Percentiles rank a stretch among this genome's conserved stretches.
Conservation (phyloP, 1,140 invertebrate species). For the Halictus rubicundus region DNA sequence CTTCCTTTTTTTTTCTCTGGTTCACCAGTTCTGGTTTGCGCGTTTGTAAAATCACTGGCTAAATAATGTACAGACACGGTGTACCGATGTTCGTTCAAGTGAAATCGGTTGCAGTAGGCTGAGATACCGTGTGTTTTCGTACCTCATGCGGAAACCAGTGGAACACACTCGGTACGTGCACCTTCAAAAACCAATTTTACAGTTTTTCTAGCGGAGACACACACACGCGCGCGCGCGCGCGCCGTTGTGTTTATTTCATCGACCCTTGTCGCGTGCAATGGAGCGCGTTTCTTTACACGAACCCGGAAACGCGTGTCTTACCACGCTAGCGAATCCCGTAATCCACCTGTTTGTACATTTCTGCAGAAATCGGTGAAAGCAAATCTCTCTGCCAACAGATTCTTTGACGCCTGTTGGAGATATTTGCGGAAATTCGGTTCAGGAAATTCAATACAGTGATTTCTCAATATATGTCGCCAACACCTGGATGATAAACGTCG, state of each 20-base stretch:
- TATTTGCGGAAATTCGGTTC: too few species aligned
- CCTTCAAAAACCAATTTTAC: slow-evolving; percentile 32
- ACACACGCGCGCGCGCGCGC: too few species aligned
- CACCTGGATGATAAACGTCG: too few species aligned
- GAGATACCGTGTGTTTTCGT: slow-evolving; percentile 57
- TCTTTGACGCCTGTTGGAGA: too few species aligned
- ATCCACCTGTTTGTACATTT: not conserved
- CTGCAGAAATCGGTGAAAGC: not conserved
- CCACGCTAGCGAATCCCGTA: too few species aligned
- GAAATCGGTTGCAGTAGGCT: slow-evolving; percentile 54
- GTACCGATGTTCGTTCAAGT: slow-evolving; percentile 55
- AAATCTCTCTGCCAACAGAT: too few species aligned
- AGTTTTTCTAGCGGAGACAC: not conserved
- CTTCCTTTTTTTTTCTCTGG: not conserved
- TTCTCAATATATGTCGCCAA: too few species aligned
- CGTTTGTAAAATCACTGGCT: slow-evolving; percentile 57
- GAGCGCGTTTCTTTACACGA: not conserved
- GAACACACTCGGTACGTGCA: slow-evolving; percentile 32
- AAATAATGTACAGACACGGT: slow-evolving; percentile 59
- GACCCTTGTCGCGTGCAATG: slow-evolving; percentile 1
- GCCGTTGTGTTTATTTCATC: slow-evolving; percentile 13
- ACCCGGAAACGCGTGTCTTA: not conserved
- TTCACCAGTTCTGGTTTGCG: slow-evolving; percentile 47
- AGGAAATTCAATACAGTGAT: too few species aligned
- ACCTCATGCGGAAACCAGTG: slow-evolving; percentile 53